Base-by-base conservation (phyloP, 2,888 invertebrate genomes). In the Lithosia quadra region DNA sequence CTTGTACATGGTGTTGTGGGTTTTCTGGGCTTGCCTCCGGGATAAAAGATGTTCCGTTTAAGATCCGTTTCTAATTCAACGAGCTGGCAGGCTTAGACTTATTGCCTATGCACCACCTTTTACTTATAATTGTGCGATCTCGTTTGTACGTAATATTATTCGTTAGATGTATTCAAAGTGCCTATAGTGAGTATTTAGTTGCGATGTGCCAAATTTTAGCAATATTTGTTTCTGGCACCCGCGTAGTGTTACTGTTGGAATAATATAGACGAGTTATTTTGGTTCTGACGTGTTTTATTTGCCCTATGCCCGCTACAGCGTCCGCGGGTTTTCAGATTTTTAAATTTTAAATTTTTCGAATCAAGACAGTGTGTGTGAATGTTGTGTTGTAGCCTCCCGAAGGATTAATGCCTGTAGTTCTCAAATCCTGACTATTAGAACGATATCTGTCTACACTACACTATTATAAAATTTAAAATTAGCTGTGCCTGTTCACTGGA, bases 241-340 rank as follows among this genome's bases (percentile, higher is more conserved):
- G 43, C 64, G 55, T 69, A 68, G 67, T 71, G 68, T 80, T 78
- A 73, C 71, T 76, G 75, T 80, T 78, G 67, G 72, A 65, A 69
- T 73, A 71, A 80, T 79, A 79, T 74, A 79, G 61, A 78, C 56
- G 28, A 62, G 69, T 63, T 79, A 80, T 80, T 78, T 78, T 80
- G 71, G 59, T 72, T 65, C 21, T 18, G 9, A 66, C 39, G 66
- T 10, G 67, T 79, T 80, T 80, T 24, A 74, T 69, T 79, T 61
- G 18, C 10, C 4, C n/a, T n/a, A n/a, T n/a, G n/a, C n/a, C n/a
- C n/a, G n/a, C n/a, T n/a, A n/a, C n/a, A n/a, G n/a, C n/a, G n/a
- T n/a, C n/a, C n/a, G 43, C 43, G 18, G 43, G 1, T 43, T 18
- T 0, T n/a, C n/a, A n/a, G n/a, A n/a, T n/a, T n/a, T n/a, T n/a